Percentiles rank a stretch among this genome's conserved stretches.
These are phyloP conservation scores for Staurois parvus DNA, from an alignment of 2,797 vertebrate species.

Conservation along the genomic window DNA sequence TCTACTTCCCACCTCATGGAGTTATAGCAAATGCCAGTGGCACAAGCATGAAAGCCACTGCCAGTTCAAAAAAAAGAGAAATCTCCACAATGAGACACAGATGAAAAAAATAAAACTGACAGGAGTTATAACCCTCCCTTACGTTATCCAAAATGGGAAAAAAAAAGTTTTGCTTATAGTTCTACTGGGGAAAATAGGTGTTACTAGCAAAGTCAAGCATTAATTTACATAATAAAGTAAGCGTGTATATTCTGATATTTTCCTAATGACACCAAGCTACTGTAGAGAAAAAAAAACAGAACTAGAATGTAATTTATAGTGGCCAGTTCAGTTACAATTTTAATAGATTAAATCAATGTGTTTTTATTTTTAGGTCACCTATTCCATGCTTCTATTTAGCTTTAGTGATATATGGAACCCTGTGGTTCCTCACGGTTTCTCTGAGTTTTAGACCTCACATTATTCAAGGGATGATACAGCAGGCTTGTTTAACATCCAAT, in stretches of 20 bases:
- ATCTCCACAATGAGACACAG: too few species aligned
- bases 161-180: too few species aligned
- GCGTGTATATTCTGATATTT: background rate
- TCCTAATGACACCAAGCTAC: background rate
- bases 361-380: slow-evolving; percentile 14
- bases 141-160: too few species aligned
- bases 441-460: slow-evolving; percentile 4
- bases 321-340: background rate
- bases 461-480: slow-evolving; percentile 20
- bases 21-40: too few species aligned
- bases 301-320: background rate
- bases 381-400: background rate
- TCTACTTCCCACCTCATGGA: too few species aligned
- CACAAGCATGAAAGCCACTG: too few species aligned
- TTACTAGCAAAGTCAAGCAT: background rate
- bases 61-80: too few species aligned
- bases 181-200: too few species aligned
- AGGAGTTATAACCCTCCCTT: too few species aligned
- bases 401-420: slow-evolving; percentile 1
- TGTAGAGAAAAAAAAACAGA: background rate
- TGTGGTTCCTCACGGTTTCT: slow-evolving; percentile 6
- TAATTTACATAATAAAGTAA: background rate
- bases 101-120: too few species aligned
- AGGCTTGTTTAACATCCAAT: background rate
- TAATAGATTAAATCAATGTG: slow-evolving; percentile 4